Percentiles rank a stretch among this genome's conserved stretches.
These are phyloP conservation scores for Dryobotodes eremita DNA, from an alignment of 2,888 invertebrate species.

Conservation along the genomic window DNA sequence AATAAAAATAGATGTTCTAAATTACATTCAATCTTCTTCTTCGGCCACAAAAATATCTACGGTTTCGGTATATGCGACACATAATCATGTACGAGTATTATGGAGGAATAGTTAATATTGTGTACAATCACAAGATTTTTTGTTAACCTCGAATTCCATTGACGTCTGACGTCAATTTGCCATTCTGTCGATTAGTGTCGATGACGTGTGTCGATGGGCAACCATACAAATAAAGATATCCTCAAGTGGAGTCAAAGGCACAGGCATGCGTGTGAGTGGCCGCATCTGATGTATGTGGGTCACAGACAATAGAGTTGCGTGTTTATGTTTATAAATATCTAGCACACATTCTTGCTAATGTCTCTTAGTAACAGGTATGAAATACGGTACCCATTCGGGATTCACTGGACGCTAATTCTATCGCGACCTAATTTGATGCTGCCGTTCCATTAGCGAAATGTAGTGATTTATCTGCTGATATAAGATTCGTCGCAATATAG, in stretches of 20 bases:
- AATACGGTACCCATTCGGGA: slow-evolving; percentile 34
- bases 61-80: not conserved
- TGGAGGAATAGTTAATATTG: slow-evolving; percentile 24
- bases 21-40: not conserved
- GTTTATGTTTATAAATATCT: slow-evolving; percentile 74
- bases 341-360: slow-evolving; percentile 65
- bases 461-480: slow-evolving; percentile 2
- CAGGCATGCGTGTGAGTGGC: slow-evolving; percentile 64
- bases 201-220: slow-evolving; percentile 70
- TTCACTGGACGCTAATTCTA: slow-evolving; percentile 45
- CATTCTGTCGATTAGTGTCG: slow-evolving; percentile 69
- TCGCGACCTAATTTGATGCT: slow-evolving; percentile 51
- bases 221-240: slow-evolving; percentile 67
- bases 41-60: not conserved
- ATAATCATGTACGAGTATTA: slow-evolving; percentile 8
- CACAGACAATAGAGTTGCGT: slow-evolving; percentile 78
- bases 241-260: slow-evolving; percentile 61
- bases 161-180: slow-evolving; percentile 68
- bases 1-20: not conserved
- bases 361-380: slow-evolving; percentile 55
- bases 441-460: slow-evolving; percentile 38
- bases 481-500: not conserved
- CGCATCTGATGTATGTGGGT: slow-evolving; percentile 72
- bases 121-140: slow-evolving; percentile 45
- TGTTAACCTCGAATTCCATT: slow-evolving; percentile 51